Conservation (phyloP, 1,140 invertebrate species). For the Andricus grossulariae region DNA sequence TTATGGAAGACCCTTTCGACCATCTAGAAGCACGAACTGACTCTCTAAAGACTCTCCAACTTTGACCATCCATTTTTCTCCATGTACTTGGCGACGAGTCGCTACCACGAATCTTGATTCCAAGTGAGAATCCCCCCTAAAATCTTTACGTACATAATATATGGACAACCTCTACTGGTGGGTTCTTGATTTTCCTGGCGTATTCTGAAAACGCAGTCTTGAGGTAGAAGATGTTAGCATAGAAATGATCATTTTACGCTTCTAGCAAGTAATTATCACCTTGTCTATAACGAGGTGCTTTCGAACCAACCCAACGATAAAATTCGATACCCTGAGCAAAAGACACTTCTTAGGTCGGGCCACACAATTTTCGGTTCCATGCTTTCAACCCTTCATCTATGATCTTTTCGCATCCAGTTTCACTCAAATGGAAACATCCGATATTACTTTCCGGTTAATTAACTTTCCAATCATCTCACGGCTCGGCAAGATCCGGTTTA, state of each 20-base stretch:
- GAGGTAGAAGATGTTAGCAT: constrained; percentile 47
- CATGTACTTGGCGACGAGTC: too few relatives aligned
- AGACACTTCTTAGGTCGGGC: not conserved
- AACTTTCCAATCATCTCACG: not conserved
- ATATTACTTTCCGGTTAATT: not conserved
- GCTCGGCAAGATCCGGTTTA: not conserved
- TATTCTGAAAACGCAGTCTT: constrained; percentile 49
- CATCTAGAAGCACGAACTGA: too few relatives aligned
- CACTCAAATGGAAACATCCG: not conserved
- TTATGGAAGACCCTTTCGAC: too few relatives aligned
- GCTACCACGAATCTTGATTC: too few relatives aligned
- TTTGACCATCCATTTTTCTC: too few relatives aligned
- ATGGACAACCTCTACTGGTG: constrained; percentile 41
- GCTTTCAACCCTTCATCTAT: not conserved
- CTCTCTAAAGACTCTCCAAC: too few relatives aligned
- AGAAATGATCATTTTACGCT: constrained; percentile 61
- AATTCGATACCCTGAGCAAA: constrained; percentile 38
- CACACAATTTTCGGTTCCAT: not conserved
- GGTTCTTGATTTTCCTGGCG: constrained; percentile 53
- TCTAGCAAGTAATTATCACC: constrained; percentile 63
- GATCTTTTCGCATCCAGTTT: not conserved
- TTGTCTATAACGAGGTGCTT: constrained; percentile 44
- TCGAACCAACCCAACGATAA: constrained; percentile 43
- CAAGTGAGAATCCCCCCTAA: not conserved
- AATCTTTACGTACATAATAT: not conserved